Evolutionary conservation across 2,888 invertebrate species (phyloP).

Genomic region (Lissonota sp.): DNA sequence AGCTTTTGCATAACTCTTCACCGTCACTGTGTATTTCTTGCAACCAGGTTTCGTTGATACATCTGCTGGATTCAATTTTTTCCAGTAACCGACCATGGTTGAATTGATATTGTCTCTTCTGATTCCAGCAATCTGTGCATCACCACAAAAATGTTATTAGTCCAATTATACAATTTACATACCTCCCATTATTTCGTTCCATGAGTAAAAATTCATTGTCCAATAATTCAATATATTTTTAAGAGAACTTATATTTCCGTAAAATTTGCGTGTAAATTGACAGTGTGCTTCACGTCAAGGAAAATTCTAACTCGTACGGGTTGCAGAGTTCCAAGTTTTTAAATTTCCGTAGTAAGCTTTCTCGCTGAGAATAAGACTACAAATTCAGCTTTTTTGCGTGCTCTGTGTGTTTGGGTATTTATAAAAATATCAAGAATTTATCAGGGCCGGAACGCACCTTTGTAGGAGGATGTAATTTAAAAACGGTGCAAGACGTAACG

Average conservation of each 20-base stretch:
- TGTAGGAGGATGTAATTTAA: background rate
- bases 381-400: background rate
- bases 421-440: conserved; percentile 5
- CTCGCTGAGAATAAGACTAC: background rate
- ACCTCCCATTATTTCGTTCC: background rate
- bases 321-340: background rate
- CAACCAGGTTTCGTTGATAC: conserved; percentile 4
- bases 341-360: background rate
- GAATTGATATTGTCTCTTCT: background rate
- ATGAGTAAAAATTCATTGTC: conserved; percentile 2
- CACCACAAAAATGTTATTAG: background rate
- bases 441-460: background rate
- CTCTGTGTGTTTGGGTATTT: background rate
- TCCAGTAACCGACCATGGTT: background rate
- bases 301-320: background rate
- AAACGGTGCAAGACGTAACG: background rate
- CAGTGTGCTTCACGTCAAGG: background rate
- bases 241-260: background rate
- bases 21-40: background rate
- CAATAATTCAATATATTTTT: background rate
- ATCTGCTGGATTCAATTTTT: conserved; percentile 2
- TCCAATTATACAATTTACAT: background rate
- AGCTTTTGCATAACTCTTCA: conserved; percentile 4
- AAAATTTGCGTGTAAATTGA: no score
- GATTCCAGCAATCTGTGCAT: no score